Percentiles rank a stretch among this genome's conserved stretches.
Conservation (phyloP, 2,113 vertebrate species). For the Clarias macrocephalus region DNA sequence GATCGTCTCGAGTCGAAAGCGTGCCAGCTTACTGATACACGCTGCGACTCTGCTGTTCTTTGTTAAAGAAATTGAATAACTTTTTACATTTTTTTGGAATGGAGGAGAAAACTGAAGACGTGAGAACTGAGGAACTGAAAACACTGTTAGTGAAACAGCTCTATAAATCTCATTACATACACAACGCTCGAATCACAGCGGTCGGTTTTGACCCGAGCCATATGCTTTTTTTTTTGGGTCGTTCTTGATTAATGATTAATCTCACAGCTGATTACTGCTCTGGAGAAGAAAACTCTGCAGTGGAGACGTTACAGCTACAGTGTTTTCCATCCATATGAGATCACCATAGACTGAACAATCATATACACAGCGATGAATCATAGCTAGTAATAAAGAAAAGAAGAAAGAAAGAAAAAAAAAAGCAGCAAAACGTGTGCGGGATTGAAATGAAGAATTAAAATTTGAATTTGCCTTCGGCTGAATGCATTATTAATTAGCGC, state of each 20-base stretch:
- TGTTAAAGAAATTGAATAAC: constrained; percentile 17
- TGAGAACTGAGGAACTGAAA: constrained; percentile 22
- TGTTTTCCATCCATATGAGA: constrained; percentile 57
- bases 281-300: constrained; percentile 39
- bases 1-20: constrained; percentile 24
- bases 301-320: constrained; percentile 30
- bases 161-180: constrained; percentile 62
- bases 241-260: constrained; percentile 60
- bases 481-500: constrained; percentile 72
- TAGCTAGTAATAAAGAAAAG: constrained; percentile 25
- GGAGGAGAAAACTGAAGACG: constrained; percentile 56
- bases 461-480: constrained; percentile 69
- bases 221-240: constrained; percentile 6
- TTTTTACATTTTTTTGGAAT: constrained; percentile 4
- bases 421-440: constrained; percentile 50
- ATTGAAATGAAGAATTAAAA: constrained; percentile 64
- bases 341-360: constrained; percentile 51
- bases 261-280: constrained; percentile 48
- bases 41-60: constrained; percentile 18
- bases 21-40: constrained; percentile 42
- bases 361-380: constrained; percentile 54
- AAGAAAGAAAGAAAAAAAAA: constrained; percentile 56
- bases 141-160: constrained; percentile 51
- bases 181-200: constrained; percentile 54
- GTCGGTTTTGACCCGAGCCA: constrained; percentile 21